Conservation (phyloP, 2,888 invertebrate species). For the Argynnis bischoffii region DNA sequence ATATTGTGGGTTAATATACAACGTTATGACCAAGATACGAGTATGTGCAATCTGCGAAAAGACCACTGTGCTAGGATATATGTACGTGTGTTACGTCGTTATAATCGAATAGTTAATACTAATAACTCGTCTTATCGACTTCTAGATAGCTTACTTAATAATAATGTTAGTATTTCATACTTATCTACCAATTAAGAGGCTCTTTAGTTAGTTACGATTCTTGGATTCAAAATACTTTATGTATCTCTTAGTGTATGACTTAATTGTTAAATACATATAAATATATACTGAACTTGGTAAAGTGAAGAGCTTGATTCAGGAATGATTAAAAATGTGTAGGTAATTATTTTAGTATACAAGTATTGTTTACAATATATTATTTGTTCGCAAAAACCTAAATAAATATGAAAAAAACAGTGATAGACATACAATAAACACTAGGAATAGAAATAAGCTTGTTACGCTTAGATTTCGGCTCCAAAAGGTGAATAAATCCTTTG, state of each 20-base stretch:
- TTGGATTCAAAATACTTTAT: not conserved
- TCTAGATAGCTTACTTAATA: conserved; percentile 26
- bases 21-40: conserved; percentile 57
- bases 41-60: conserved; percentile 54
- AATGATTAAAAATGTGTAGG: too few relatives aligned
- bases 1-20: conserved; percentile 54
- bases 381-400: too few relatives aligned
- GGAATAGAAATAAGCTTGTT: too few relatives aligned
- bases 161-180: conserved; percentile 26
- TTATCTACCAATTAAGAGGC: conserved; percentile 13
- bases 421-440: too few relatives aligned
- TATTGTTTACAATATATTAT: not conserved
- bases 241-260: too few relatives aligned
- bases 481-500: too few relatives aligned
- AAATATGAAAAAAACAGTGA: too few relatives aligned
- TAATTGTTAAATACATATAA: too few relatives aligned
- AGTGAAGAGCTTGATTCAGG: too few relatives aligned
- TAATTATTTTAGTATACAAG: not conserved
- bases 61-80: conserved; percentile 33
- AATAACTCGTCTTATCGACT: conserved; percentile 32
- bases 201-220: conserved; percentile 6
- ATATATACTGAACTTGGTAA: too few relatives aligned
- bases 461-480: too few relatives aligned
- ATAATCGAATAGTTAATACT: conserved; percentile 35
- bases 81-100: conserved; percentile 27